These are phyloP conservation scores for Heliornis fulica DNA, from an alignment of 2,113 vertebrate species.

Conservation along the genomic window DNA sequence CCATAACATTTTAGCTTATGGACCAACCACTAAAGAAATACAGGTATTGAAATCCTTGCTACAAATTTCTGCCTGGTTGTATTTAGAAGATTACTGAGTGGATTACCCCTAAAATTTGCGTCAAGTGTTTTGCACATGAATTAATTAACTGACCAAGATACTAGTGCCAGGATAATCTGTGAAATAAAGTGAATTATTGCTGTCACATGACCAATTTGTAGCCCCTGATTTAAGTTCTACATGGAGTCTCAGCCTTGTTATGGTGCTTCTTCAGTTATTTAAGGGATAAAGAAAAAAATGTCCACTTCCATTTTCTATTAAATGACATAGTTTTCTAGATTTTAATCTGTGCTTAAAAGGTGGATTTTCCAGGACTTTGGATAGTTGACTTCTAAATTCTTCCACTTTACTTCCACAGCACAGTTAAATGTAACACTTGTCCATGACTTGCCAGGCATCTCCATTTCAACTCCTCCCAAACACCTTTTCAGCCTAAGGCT, in stretches of 20 bases:
- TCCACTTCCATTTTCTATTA: background rate
- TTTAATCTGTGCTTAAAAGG: background rate
- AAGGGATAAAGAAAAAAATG: background rate
- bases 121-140: background rate
- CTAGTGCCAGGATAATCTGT: background rate
- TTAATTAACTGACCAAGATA: slow-evolving; percentile 32
- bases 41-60: slow-evolving; percentile 13
- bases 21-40: background rate
- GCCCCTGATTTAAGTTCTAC: background rate
- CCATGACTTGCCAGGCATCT: background rate
- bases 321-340: background rate
- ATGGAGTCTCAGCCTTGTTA: background rate
- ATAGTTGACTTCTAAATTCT: background rate
- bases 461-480: background rate
- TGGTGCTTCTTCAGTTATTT: background rate
- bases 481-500: background rate
- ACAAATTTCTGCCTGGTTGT: background rate
- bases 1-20: slow-evolving; percentile 11
- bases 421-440: background rate
- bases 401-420: background rate
- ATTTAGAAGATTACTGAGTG: slow-evolving; percentile 28
- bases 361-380: background rate
- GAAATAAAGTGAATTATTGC: slow-evolving; percentile 24
- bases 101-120: slow-evolving; percentile 35
- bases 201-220: background rate